A percentile compares a stretch with the other conserved stretches of the same genome.
phyloP scores from a whole-genome alignment of 2,888 invertebrate genomes.

The Eupithecia insigniata region DNA sequence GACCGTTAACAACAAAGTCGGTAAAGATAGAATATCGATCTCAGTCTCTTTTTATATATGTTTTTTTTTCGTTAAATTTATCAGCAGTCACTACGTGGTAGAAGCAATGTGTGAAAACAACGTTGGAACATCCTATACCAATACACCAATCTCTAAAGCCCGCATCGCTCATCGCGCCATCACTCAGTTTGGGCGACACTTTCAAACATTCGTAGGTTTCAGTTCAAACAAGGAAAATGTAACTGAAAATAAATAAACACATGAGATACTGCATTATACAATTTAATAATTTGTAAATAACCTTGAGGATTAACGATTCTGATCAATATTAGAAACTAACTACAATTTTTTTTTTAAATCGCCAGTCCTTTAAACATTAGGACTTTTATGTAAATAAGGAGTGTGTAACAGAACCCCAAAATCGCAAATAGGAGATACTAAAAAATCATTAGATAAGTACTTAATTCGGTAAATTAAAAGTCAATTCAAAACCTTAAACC shows the following conservation, averaged over 20 bases:
- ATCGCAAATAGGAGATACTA: neutral
- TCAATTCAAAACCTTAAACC: slow-evolving; percentile 2
- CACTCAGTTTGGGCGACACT: slow-evolving; percentile 4
- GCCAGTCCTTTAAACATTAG: neutral
- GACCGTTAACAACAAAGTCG: neutral
- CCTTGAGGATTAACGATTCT: neutral
- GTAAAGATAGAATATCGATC: neutral
- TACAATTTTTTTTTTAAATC: neutral
- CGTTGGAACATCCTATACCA: slow-evolving; percentile 5
- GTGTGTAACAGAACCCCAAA: neutral
- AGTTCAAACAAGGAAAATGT: neutral
- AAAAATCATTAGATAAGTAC: neutral
- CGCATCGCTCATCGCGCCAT: slow-evolving; percentile 12
- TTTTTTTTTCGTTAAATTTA: neutral
- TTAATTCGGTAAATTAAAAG: neutral
- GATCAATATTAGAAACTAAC: neutral
- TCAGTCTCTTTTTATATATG: neutral
- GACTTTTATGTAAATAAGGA: neutral
- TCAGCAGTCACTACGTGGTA: neutral
- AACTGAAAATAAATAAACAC: neutral
- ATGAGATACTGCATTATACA: neutral
- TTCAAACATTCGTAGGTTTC: neutral
- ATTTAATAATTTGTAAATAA: neutral
- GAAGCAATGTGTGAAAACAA: slow-evolving; percentile 1
- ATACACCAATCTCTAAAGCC: slow-evolving; percentile 3